Evolutionary conservation across 2,797 vertebrate species (phyloP).

Genomic region (Harpagifer antarcticus): DNA sequence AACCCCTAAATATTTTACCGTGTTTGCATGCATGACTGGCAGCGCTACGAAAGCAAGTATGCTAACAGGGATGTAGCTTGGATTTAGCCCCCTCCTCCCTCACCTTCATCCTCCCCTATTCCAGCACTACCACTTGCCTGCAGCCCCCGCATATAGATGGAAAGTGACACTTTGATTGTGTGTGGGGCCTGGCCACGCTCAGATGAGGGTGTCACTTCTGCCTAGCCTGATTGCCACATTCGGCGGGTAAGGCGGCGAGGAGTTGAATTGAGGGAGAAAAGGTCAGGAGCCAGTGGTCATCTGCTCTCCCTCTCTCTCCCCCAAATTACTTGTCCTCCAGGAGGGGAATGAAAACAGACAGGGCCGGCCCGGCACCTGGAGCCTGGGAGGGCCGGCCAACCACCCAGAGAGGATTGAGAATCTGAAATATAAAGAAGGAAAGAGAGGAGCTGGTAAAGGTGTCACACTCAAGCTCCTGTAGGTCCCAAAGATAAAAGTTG

Average conservation of each 20-base stretch:
- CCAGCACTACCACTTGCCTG: constrained; percentile 53
- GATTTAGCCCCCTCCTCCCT: constrained; percentile 23
- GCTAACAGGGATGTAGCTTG: constrained; percentile 54
- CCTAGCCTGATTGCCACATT: constrained; percentile 86
- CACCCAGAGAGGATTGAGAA: constrained; percentile 66
- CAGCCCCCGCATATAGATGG: constrained; percentile 72
- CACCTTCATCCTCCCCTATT: constrained; percentile 26
- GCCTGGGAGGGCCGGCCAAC: constrained; percentile 63
- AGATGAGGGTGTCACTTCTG: constrained; percentile 89
- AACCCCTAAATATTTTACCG: neutral
- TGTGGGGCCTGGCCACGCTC: constrained; percentile 64
- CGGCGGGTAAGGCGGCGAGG: constrained; percentile 64
- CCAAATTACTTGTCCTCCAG: constrained; percentile 81
- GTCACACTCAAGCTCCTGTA: constrained; percentile 52
- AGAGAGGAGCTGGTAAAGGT: constrained; percentile 48
- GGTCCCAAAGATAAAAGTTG: constrained; percentile 42
- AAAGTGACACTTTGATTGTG: constrained; percentile 85
- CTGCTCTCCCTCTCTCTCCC: constrained; percentile 83
- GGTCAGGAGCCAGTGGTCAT: constrained; percentile 88
- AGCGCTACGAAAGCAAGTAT: constrained; percentile 33
- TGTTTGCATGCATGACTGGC: constrained; percentile 23
- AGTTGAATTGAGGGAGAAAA: constrained; percentile 92
- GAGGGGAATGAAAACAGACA: constrained; percentile 88
- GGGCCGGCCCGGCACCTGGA: constrained; percentile 66
- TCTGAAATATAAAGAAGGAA: constrained; percentile 42